phyloP scores from a whole-genome alignment of 2,113 vertebrate species.

The Chionomys nivalis region DNA sequence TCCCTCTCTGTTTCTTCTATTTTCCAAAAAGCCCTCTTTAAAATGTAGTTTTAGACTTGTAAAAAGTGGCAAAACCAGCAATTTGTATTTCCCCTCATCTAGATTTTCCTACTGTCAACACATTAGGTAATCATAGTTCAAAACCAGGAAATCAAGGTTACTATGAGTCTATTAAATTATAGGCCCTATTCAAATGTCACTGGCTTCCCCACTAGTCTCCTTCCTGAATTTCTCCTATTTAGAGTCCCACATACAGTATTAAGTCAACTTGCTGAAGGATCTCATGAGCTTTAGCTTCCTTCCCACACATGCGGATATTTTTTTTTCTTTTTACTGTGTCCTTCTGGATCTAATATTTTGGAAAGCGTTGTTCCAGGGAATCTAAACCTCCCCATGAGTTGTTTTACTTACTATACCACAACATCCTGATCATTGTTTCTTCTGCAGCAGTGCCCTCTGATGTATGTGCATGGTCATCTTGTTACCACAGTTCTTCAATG shows the following conservation, averaged over 20 bases:
- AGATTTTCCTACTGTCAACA: neutral
- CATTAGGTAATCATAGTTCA: neutral
- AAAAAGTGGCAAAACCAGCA: neutral
- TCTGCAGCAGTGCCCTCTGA: neutral
- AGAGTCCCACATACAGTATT: neutral
- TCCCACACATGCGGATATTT: neutral
- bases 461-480: neutral
- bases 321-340: neutral
- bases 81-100: neutral
- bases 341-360: neutral
- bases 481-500: neutral
- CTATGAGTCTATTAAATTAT: neutral
- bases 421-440: neutral
- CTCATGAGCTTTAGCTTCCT: neutral
- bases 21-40: neutral
- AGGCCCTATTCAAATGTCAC: neutral
- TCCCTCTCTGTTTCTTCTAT: neutral
- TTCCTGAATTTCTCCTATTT: neutral
- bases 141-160: constrained; percentile 12
- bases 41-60: neutral
- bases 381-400: neutral
- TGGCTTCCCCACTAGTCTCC: neutral
- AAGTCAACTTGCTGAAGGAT: neutral
- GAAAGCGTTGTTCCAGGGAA: neutral
- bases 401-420: neutral